Conservation (phyloP, 2,888 invertebrate genomes). For the Myopa tessellatipennis region DNA sequence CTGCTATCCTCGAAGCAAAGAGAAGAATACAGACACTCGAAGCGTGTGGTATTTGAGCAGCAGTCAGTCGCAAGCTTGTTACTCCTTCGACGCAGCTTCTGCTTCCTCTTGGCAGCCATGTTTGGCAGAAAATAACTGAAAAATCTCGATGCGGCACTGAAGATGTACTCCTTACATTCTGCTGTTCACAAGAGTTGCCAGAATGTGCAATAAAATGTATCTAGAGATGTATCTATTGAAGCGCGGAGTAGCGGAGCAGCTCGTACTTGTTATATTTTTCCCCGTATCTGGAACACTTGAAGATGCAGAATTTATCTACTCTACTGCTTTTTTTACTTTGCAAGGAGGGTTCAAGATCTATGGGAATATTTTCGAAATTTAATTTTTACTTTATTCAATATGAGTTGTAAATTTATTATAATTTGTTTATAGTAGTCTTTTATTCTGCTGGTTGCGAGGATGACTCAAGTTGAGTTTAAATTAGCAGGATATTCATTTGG, state of each 20-base stretch:
- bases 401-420: neutral
- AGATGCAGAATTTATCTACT: neutral
- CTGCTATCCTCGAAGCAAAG: no score
- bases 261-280: neutral
- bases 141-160: slow-evolving; percentile 4
- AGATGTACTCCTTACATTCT: slow-evolving; percentile 4
- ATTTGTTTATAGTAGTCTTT: neutral
- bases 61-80: slow-evolving; percentile 15
- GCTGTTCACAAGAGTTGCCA: slow-evolving; percentile 6
- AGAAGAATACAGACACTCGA: slow-evolving; percentile 6
- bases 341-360: no score
- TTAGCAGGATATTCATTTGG: no score
- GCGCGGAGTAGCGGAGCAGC: neutral
- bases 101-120: slow-evolving; percentile 16
- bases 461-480: no score
- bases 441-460: no score
- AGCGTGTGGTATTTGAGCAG: slow-evolving; percentile 8
- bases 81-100: neutral
- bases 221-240: slow-evolving; percentile 6
- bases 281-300: neutral
- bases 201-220: slow-evolving; percentile 22
- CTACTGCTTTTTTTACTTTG: neutral
- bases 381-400: neutral
- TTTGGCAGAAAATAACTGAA: slow-evolving; percentile 14
- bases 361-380: no score